phyloP scores from a whole-genome alignment of 2,797 vertebrate genomes.

The Jordanella pulchra region DNA sequence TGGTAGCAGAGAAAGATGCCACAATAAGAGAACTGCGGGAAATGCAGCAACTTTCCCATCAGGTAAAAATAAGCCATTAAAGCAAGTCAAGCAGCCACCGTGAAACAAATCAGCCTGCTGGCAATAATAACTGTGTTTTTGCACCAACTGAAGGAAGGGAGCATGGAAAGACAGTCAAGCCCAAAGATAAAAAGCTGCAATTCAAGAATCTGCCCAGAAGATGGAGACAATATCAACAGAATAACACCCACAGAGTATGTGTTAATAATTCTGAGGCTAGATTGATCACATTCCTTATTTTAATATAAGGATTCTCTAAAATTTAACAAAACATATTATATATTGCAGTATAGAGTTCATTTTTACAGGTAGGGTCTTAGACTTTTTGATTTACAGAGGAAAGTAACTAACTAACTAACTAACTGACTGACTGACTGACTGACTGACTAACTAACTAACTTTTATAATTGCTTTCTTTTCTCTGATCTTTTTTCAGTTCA shows the following conservation, averaged over 20 bases:
- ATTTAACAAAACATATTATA: background rate
- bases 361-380: background rate
- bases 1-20: conserved; percentile 81
- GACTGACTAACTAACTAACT: too few species aligned
- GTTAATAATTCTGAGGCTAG: background rate
- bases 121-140: conserved; percentile 6
- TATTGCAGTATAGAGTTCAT: background rate
- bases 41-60: too few species aligned
- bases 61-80: background rate
- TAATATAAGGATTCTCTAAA: background rate
- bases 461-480: too few species aligned
- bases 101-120: background rate
- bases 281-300: background rate
- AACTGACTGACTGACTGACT: too few species aligned
- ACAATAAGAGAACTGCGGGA: too few species aligned
- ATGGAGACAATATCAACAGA: conserved; percentile 62
- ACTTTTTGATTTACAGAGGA: background rate
- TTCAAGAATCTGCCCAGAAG: conserved; percentile 60
- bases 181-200: conserved; percentile 33
- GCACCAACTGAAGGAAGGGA: conserved; percentile 55
- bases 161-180: conserved; percentile 16
- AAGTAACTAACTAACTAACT: background rate
- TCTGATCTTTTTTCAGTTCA: conserved; percentile 62
- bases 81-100: background rate
- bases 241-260: conserved; percentile 75